Base-by-base conservation (phyloP, 2,888 invertebrate genomes). In the Lasioglossum figueresi region DNA sequence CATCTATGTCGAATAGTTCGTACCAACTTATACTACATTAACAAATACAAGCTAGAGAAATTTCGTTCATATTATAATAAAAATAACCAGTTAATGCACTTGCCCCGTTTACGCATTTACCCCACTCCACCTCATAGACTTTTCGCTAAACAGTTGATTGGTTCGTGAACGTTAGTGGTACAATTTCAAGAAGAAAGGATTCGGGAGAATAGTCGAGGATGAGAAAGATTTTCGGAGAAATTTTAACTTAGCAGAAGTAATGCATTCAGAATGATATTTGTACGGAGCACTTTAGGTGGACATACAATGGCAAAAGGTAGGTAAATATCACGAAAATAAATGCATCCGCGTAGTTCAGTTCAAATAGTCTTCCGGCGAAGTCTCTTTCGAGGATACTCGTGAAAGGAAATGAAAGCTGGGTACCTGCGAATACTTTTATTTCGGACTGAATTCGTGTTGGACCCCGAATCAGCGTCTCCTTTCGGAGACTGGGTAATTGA, bases 371-470 rank as follows among this genome's bases (percentile, higher is more conserved):
- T 66, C 14, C 66, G 43, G 63, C 23, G 43, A 76, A 76, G 52
- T 63, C 43, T 56, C 43, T 76, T 76, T 63, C 76, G 31, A 66
- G 63, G 76, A 76, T 66, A 43, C 63, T 76, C 31, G 31, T 76
- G 76, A 66, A 66, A 76, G 63, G 76, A 76, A 63, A 76, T 76
- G 76, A 76, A 76, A 66, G 63, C 63, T 16, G 19, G 45, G 10
- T 76, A 63, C 56, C 59, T 63, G 43, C 76, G 63, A 63, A 31
- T 75, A 75, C 40, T 75, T 75, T 40, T 59, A 59, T 27, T 40
- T 43, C 43, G 59, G 59, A 12, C 43, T 3, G 43, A 43, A 31
- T 19, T 31, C 40, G 27, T 76, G 31, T 31, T 66, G 63, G 23
- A 66, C 45, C 31, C 34, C 31, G 63, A 34, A 43, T 40, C 63